Evolutionary conservation across 2,888 invertebrate species (phyloP).

Genomic region (Rotaria socialis): DNA sequence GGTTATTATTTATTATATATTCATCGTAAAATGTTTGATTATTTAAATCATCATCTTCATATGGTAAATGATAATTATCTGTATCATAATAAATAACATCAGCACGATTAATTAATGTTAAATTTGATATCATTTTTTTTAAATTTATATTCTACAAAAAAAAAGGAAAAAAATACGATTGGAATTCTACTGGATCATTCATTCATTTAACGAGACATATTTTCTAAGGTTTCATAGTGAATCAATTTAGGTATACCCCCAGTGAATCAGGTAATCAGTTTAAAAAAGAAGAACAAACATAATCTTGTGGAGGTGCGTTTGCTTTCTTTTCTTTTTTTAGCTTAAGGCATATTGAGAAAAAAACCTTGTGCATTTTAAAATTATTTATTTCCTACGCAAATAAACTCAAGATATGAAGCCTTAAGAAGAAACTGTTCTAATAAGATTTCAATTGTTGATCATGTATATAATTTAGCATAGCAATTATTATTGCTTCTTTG

Average conservation of each 20-base stretch:
- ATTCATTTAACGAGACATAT: no score
- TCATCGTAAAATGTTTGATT: conserved; percentile 1
- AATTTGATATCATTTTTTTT: background rate
- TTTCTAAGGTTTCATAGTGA: no score
- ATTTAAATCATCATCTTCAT: background rate
- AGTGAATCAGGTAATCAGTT: no score
- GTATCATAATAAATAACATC: background rate
- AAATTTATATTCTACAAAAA: no score
- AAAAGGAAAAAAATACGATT: no score
- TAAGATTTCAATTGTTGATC: background rate
- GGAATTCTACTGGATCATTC: no score
- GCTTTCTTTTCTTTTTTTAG: no score
- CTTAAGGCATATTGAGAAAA: no score
- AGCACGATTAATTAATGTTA: background rate
- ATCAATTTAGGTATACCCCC: no score
- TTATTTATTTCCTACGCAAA: background rate
- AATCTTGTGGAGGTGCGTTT: no score
- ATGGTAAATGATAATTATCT: conserved; percentile 4
- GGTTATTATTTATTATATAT: background rate
- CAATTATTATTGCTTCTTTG: no score
- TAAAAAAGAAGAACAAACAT: no score
- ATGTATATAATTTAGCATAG: background rate
- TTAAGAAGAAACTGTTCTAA: background rate
- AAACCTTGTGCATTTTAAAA: background rate
- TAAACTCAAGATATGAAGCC: background rate